Evolutionary conservation across 2,113 vertebrate genomes (phyloP).

Genomic region (Mormyrus lacerda): DNA sequence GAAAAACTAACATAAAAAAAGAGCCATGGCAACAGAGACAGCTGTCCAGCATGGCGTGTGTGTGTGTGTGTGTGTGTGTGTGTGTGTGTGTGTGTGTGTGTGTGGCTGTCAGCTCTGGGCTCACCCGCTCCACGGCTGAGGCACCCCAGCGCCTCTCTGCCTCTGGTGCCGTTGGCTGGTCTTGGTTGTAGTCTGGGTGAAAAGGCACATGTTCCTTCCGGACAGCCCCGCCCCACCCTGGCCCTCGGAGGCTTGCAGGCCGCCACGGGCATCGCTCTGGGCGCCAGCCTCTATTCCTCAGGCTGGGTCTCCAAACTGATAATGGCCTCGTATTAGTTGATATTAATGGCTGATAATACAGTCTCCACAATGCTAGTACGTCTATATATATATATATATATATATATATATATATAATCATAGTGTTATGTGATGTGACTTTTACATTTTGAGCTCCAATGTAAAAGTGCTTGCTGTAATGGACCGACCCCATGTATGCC

Average conservation of each 20-base stretch:
- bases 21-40: not conserved
- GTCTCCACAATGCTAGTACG: not conserved
- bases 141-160: not conserved
- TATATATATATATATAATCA: not conserved
- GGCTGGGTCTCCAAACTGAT: not conserved
- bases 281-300: not conserved
- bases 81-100: not conserved
- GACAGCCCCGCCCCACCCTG: conserved; percentile 3
- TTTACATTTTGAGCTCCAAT: not conserved
- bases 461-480: not conserved
- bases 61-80: no score
- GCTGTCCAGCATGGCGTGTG: not conserved
- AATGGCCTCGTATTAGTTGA: not conserved
- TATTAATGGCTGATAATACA: not conserved
- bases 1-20: not conserved
- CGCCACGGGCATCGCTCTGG: not conserved
- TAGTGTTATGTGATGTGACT: not conserved
- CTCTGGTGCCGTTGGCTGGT: not conserved
- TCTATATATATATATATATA: not conserved
- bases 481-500: not conserved
- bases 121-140: not conserved
- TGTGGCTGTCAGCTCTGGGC: not conserved
- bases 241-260: conserved; percentile 7
- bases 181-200: not conserved
- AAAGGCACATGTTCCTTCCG: conserved; percentile 46